Base-by-base conservation (phyloP, 2,888 invertebrate genomes). In the Pasiphila rectangulata region DNA sequence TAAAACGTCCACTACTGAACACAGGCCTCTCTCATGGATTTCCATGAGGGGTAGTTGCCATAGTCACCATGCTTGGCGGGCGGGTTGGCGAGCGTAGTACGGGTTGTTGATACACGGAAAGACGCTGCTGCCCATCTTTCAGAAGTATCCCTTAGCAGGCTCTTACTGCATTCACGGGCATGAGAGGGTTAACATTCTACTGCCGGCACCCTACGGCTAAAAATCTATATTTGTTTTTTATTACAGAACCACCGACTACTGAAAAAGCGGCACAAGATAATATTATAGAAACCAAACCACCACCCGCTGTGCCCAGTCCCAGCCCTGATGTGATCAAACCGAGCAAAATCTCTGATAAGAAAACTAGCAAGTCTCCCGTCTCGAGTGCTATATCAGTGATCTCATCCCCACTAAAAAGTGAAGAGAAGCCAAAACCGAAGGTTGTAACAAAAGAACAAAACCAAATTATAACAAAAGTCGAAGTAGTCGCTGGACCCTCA, bases 401-500 rank as follows among this genome's bases (percentile, higher is more conserved):
- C 25, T 69, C 83, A 23, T 79, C 84, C 25, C 64, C 80, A 54
- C 75, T 76, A 29, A 90, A 90, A 72, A 90, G 87, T 56, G 86
- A 88, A 42, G 81, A 85, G 3, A 89, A 86, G 67, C 52, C 68
- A 0, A 82, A 79, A 46, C 57, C 57, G 37, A 91, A 90, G 70
- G 90, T 90, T 57, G 72, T 82, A 4, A 64, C 65, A 1, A 82
- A 82, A 60, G 87, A 87, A 67, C 79, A 82, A 59, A 89, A 87
- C 72, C 83, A 75, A 74, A 78, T 89, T 2, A 78, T 89, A 20
- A 81, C 85, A 12, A 89, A 89, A 72, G 88, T 92, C 5, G 91
- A 92, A 80, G 87, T 92, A 30, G 89, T 91, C 13, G 72, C 90
- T 16, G 83, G 89, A 6, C 80, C 90, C 4, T 89, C 90, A 0